Conservation (phyloP, 1,140 invertebrate species). For the Trinorchestia longiramus region DNA sequence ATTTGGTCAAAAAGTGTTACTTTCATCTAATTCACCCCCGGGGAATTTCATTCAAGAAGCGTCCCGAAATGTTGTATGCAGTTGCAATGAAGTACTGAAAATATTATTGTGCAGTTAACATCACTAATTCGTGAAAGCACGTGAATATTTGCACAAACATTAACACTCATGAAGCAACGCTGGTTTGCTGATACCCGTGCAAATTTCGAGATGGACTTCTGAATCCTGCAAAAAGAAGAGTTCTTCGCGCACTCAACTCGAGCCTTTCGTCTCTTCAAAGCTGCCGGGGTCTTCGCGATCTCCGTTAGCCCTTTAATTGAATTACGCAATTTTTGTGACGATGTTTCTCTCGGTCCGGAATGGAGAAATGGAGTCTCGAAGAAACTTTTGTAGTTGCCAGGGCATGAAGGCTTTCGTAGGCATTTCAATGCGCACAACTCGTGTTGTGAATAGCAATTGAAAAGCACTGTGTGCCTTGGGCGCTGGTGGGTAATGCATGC, state of each 20-base stretch:
- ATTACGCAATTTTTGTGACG: background rate
- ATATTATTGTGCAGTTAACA: too few relatives aligned
- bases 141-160: background rate
- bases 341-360: background rate
- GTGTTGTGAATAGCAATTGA: background rate
- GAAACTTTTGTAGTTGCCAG: background rate
- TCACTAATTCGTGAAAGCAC: too few relatives aligned
- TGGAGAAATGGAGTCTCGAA: background rate
- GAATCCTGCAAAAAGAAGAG: background rate
- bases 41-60: too few relatives aligned
- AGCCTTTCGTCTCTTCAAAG: background rate
- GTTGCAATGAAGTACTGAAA: too few relatives aligned
- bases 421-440: background rate
- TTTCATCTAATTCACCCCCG: too few relatives aligned
- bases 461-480: background rate
- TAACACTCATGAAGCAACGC: background rate
- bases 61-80: too few relatives aligned
- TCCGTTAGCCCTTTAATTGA: constrained; percentile 7
- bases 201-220: background rate
- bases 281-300: background rate
- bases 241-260: background rate
- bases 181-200: background rate
- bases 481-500: background rate
- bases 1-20: too few relatives aligned
- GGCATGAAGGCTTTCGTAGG: background rate